Base-by-base conservation (phyloP, 2,797 vertebrate species). In the Protosalanx chinensis region DNA sequence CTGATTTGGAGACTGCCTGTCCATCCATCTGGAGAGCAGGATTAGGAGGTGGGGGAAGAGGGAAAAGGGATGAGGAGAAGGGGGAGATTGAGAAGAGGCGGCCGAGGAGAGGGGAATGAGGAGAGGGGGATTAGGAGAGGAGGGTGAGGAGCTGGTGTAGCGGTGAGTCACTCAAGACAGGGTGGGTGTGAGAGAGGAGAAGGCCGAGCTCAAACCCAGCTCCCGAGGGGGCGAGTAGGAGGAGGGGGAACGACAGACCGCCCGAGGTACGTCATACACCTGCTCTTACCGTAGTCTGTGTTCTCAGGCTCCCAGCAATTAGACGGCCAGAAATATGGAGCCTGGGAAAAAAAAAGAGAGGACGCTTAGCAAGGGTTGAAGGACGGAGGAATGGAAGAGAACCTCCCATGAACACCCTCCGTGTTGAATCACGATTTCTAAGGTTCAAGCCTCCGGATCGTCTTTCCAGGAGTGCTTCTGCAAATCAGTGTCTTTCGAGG, bases 241-340 rank as follows among this genome's bases (percentile, higher is more conserved):
- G 10, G 37, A 41, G 37, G 8, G 41, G 41, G 41, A 46, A 46
- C 41, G 13, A 46, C 41, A 46, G 41, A 46, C 41, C 41, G 3
- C 41, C 7, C 3, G 0, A n/a, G 10, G 3, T 46, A 12, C 41
- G 12, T 46, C 41, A 46, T 46, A 46, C 41, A 46, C 10, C 41
- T 46, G 10, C 18, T 84, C 93, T 94, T 86, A 99, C 97, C 97
- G 1, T 99, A 99, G 87, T 99, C 97, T 12, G 97, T 98, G 89
- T 99, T 99, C 87, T 99, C 97, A n/a, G 97, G 97, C 86, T 98
- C 97, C 97, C 97, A 99, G 80, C 97, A 97, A 89, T 99, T 95
- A 6, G 97, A 98, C 20, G 95, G 95, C 97, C 97, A 99, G 84
- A 98, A 99, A 85, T 98, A 99, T 0, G 97, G 97, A 66, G 97